Evolutionary conservation across 2,888 invertebrate species (phyloP), one percentile per base, ranked within the genome.

Genomic region (Synergus itoensis): DNA sequence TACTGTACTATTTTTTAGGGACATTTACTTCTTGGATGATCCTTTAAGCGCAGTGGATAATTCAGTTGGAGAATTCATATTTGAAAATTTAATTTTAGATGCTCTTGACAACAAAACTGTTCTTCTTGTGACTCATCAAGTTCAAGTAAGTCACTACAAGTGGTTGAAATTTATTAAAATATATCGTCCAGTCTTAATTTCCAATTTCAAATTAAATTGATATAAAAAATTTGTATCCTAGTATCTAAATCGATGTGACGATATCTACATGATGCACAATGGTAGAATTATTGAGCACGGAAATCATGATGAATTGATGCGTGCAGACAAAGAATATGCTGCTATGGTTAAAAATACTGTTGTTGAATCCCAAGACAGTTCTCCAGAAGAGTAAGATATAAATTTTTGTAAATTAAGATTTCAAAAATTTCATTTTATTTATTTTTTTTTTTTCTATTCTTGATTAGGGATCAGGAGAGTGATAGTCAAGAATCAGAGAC

Each of bases 91-190:
- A 78, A 93, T 95, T 65, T 88, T 92, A 11, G 92, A 92, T 41
- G 92, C 93, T 36, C 89, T 95, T 28, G 91, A 92, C 75, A 89
- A 92, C 75, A 94, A 94, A 89, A 94, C 94, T 1, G 91, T 94
- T 53, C 88, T 95, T 11, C 92, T 95, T 48, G 94, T 95, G 45
- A 95, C 95, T 1, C 94, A 95, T 90, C 94, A 95, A 86, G 89
- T 94, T 18, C 94, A 95, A 90, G 93, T 93, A 84, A 84, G 83
- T 83, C 41, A n/a, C n/a, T 16, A n/a, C 14, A n/a, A 53, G 1
- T n/a, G 16, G 1, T n/a, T 48, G 16, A 48, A 48, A 48, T 48
- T 48, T 48, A 5, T 16, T 16, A 48, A 5, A 5, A 16, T 16
- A 48, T 1, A 16, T 16, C 16, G 7, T 7, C 16, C 1, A 7